Percentiles rank a stretch among this genome's conserved stretches.
phyloP scores from a whole-genome alignment of 2,888 invertebrate species.

The Leptinotarsa juncta region DNA sequence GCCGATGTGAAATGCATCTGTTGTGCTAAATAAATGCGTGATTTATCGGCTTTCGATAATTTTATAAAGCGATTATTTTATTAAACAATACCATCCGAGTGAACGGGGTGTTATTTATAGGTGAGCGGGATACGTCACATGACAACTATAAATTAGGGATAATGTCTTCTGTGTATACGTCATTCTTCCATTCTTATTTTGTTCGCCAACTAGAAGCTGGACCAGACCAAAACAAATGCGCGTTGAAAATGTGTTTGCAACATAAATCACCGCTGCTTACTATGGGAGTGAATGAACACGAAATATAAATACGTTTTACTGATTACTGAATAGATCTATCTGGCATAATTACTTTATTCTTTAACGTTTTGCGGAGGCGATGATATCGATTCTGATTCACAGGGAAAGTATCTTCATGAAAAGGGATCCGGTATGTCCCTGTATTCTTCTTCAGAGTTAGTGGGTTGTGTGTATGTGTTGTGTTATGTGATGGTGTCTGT shows the following conservation, averaged over 20 bases:
- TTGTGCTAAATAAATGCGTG: conserved; percentile 62
- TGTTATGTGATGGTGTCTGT: no score
- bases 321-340: no score
- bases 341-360: no score
- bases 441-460: no score
- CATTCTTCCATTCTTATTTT: conserved; percentile 32
- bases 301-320: no score
- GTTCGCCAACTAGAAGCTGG: conserved; percentile 7
- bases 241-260: not conserved
- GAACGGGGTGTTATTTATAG: conserved; percentile 54
- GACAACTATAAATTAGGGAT: conserved; percentile 43
- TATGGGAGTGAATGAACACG: not conserved
- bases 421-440: no score
- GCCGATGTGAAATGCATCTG: conserved; percentile 64
- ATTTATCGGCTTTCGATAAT: conserved; percentile 63
- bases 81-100: conserved; percentile 59
- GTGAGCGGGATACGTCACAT: conserved; percentile 44
- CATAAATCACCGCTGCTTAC: not conserved
- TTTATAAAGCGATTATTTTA: conserved; percentile 63
- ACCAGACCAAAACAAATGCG: not conserved
- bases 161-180: conserved; percentile 44
- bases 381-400: no score
- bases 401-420: no score
- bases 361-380: no score
- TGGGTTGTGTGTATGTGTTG: no score